Evolutionary conservation across 1,140 invertebrate genomes (phyloP).

Genomic region (Homalodisca vitripennis): DNA sequence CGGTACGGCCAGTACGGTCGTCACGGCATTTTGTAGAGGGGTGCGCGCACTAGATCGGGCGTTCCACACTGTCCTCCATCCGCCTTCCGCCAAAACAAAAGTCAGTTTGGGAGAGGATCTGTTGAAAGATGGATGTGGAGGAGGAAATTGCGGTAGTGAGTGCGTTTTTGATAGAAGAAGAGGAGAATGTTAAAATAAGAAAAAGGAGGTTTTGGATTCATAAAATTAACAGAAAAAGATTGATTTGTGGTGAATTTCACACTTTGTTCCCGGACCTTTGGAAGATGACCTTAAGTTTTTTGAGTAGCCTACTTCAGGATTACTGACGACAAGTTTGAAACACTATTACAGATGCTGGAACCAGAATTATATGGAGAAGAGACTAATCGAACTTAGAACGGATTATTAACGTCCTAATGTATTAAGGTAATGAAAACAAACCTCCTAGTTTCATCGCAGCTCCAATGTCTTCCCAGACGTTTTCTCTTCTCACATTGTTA

Average conservation of each 20-base stretch:
- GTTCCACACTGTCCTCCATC: too few species aligned
- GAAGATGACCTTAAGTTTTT: background rate
- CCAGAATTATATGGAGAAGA: too few species aligned
- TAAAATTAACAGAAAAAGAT: background rate
- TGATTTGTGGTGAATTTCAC: too few species aligned
- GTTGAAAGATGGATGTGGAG: too few species aligned
- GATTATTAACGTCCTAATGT: too few species aligned
- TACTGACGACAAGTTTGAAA: background rate
- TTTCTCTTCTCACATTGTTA: too few species aligned
- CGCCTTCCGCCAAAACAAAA: too few species aligned
- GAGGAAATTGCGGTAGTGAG: too few species aligned
- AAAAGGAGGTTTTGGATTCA: background rate
- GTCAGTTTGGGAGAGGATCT: too few species aligned
- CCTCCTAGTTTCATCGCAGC: background rate
- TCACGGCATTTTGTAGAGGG: background rate
- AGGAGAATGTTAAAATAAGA: background rate
- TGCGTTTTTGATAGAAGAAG: too few species aligned
- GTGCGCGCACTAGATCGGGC: background rate
- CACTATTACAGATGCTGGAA: background rate
- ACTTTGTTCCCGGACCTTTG: background rate
- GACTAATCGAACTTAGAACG: too few species aligned
- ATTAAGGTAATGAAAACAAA: background rate
- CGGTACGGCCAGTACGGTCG: background rate
- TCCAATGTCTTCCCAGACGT: background rate
- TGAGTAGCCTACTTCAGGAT: background rate